Evolutionary conservation across 2,888 invertebrate species (phyloP).

Genomic region (Sycophila texana): DNA sequence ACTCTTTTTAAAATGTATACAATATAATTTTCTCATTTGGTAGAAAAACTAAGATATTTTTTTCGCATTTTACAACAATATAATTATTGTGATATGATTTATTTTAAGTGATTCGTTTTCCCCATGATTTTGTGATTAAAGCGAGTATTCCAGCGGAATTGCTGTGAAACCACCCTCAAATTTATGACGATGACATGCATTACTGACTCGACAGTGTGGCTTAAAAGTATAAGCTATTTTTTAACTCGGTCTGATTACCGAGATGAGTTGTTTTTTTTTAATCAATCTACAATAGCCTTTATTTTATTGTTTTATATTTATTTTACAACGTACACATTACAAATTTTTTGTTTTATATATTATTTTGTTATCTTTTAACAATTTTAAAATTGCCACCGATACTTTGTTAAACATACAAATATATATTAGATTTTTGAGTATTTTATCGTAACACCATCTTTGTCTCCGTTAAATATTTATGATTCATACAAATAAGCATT

Average conservation of each 20-base stretch:
- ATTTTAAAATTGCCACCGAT: constrained; percentile 26
- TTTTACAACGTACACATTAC: constrained; percentile 34
- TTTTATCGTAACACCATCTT: constrained; percentile 27
- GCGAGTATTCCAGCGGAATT: constrained; percentile 11
- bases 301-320: constrained; percentile 15
- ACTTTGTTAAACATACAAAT: constrained; percentile 40
- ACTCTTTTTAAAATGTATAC: constrained; percentile 27
- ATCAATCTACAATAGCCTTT: constrained; percentile 6
- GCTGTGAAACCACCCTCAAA: constrained; percentile 2
- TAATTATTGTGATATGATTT: constrained; percentile 60
- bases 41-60: constrained; percentile 60
- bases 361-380: constrained; percentile 13
- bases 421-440: constrained; percentile 43
- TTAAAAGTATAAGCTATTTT: constrained; percentile 37
- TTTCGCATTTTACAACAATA: constrained; percentile 39
- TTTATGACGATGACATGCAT: constrained; percentile 12
- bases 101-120: constrained; percentile 61
- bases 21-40: constrained; percentile 49
- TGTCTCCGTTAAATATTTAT: constrained; percentile 10
- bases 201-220: constrained; percentile 23
- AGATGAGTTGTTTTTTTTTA: constrained; percentile 7
- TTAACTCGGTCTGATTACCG: constrained; percentile 18
- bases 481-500: constrained; percentile 35
- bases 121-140: constrained; percentile 51
- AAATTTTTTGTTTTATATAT: constrained; percentile 36